Percentiles rank a stretch among this genome's conserved stretches.
Conservation (phyloP, 1,140 invertebrate species). For the Aphis gossypii region DNA sequence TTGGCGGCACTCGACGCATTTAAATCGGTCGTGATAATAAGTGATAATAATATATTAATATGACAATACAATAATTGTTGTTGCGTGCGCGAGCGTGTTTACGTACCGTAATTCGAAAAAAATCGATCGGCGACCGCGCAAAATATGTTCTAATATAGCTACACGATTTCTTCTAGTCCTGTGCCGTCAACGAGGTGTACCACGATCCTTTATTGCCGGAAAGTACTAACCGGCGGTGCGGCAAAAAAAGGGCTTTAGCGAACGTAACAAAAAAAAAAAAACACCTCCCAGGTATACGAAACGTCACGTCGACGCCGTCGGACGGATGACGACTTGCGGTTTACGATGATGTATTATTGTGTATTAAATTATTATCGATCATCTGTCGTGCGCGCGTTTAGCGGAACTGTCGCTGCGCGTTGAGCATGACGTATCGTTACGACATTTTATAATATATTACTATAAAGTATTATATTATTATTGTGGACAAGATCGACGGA, state of each 20-base stretch:
- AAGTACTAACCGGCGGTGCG: too few relatives aligned
- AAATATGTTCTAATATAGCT: background rate
- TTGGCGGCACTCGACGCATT: background rate
- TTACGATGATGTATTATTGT: background rate
- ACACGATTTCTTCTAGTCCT: background rate
- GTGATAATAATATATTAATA: too few relatives aligned
- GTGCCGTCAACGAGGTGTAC: background rate
- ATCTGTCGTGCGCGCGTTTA: background rate
- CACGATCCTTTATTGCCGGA: background rate
- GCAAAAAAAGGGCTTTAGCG: background rate
- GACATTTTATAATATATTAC: background rate
- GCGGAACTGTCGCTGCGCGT: background rate
- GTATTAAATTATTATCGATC: background rate
- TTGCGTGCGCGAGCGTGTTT: background rate
- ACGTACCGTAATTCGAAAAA: conserved; percentile 1
- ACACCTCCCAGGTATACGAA: background rate
- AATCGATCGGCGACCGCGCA: background rate
- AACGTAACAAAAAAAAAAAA: background rate
- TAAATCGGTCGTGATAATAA: background rate
- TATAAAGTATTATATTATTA: background rate
- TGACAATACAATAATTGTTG: background rate
- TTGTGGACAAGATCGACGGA: background rate
- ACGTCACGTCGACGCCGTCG: background rate
- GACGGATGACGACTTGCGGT: too few relatives aligned
- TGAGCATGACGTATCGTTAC: background rate